Conservation (phyloP, 2,888 invertebrate species). For the Bimastos eiseni region DNA sequence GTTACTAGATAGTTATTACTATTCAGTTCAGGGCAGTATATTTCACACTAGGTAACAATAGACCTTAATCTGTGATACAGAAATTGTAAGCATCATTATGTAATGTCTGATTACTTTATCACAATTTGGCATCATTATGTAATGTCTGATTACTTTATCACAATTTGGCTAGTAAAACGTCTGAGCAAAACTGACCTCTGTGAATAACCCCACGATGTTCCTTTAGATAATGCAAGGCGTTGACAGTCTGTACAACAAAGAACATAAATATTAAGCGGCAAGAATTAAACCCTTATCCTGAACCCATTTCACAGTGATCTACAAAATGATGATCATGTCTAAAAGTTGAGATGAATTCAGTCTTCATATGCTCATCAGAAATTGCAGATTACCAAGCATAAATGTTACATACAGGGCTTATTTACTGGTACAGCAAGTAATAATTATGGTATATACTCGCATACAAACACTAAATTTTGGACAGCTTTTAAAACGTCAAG, state of each 20-base stretch:
- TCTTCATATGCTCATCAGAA: background rate
- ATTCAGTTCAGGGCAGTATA: no score
- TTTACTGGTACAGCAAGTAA: background rate
- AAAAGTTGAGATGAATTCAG: background rate
- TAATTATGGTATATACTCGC: no score
- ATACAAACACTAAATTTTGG: no score
- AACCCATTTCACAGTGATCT: background rate
- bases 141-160: background rate
- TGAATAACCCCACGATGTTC: conserved; percentile 95
- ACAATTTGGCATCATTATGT: background rate
- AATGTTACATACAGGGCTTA: background rate
- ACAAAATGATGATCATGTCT: background rate
- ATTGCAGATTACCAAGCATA: no score
- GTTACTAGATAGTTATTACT: no score
- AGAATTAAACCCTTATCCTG: background rate
- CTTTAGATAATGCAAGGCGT: conserved; percentile 94
- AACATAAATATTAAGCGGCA: background rate
- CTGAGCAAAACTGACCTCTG: conserved; percentile 65
- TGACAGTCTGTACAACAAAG: conserved; percentile 61
- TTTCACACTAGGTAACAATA: no score
- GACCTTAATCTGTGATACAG: no score
- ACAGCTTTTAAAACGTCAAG: no score
- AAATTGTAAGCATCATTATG: background rate
- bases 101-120: background rate
- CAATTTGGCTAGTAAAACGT: background rate